phyloP scores from a whole-genome alignment of 1,140 invertebrate species.

The Cyclargus thomasi region DNA sequence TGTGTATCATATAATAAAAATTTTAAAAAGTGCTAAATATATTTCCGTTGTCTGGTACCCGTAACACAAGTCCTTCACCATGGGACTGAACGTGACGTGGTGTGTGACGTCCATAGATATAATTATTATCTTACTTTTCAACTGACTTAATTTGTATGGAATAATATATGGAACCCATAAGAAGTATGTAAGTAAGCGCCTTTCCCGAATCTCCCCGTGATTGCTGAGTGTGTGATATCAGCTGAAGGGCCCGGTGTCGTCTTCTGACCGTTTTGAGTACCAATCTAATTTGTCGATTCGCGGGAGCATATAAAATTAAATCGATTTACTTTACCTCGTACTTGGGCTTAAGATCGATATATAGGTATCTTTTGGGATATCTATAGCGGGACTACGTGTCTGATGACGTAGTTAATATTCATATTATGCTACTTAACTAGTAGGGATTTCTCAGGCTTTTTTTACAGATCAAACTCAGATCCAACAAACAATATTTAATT shows the following conservation, averaged over 20 bases:
- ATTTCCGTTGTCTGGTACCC: too few relatives aligned
- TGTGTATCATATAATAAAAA: too few relatives aligned
- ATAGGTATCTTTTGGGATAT: not conserved
- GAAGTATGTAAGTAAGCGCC: slow-evolving; percentile 27
- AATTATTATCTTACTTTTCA: too few relatives aligned
- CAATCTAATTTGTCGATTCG: slow-evolving; percentile 68
- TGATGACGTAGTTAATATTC: not conserved
- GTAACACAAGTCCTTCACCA: too few relatives aligned
- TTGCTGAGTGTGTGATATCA: slow-evolving; percentile 54
- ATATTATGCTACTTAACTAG: too few relatives aligned
- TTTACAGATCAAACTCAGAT: too few relatives aligned
- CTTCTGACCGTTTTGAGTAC: slow-evolving; percentile 69
- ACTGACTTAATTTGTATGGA: too few relatives aligned
- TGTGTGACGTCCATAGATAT: too few relatives aligned
- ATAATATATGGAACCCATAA: slow-evolving; percentile 32
- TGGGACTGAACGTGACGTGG: too few relatives aligned
- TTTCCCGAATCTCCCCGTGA: slow-evolving; percentile 58
- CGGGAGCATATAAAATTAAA: slow-evolving; percentile 67
- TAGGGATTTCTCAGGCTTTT: too few relatives aligned
- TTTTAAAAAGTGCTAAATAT: too few relatives aligned
- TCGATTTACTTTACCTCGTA: slow-evolving; percentile 39
- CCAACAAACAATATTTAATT: too few relatives aligned
- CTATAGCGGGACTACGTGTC: not conserved
- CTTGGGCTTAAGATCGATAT: not conserved
- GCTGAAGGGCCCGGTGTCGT: slow-evolving; percentile 59